Evolutionary conservation across 2,113 vertebrate species (phyloP), one percentile per base, ranked within the genome.

Genomic region (Gasterosteus nipponicus): DNA sequence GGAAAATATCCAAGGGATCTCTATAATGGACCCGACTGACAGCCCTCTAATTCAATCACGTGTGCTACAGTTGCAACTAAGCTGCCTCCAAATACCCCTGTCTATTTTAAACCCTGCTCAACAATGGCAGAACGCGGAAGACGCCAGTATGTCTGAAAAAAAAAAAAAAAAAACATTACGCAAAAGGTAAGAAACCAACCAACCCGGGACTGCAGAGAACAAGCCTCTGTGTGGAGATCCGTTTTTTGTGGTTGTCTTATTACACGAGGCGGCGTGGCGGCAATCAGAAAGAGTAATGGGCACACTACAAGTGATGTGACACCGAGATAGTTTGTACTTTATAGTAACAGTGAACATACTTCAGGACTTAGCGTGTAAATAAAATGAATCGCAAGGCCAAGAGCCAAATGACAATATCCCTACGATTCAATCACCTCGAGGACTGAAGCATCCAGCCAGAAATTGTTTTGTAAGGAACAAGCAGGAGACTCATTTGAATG

Each of bases 21-120:
- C 78, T 82, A 83, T 82, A 88, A 89, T 83, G 82, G 86, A 76
- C 73, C 57, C 47, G 54, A 83, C 76, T 84, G 84, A 89, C 91
- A 87, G 89, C 85, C n/a, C 78, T 85, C 89, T 90, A 91, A 91
- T 92, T 92, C 69, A 85, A 82, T 91, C 86, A 89, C 73, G 51
- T 90, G 83, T 84, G 83, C 73, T 77, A 66, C 85, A 81, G 78
- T 90, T 78, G 74, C 83, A 66, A 58, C 83, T 89, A 89, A 92
- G 91, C 90, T 76, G 82, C 81, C 85, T 85, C 75, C 80, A 87
- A 90, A 93, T 91, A 79, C 75, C 84, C 69, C 4, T 0, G 46
- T 79, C 83, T 90, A 91, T 93, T 93, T 92, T 80, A 90, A 87
- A 86, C 83, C 41, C 74, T 0, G 68, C 65, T 85, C 75, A 90